Evolutionary conservation across 2,113 vertebrate genomes (phyloP).

Genomic region (Semicossyphus pulcher): DNA sequence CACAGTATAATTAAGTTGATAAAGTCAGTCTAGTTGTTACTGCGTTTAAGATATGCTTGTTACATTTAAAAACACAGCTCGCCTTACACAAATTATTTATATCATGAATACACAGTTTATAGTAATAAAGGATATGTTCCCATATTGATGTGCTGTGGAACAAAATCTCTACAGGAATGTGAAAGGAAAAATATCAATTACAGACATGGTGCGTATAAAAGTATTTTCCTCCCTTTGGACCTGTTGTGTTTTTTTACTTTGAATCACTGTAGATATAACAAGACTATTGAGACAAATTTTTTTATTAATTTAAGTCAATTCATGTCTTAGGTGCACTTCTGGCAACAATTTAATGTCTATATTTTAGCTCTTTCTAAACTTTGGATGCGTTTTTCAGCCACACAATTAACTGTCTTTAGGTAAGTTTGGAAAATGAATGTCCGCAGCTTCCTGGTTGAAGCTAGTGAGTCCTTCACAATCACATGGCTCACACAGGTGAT

Average conservation of each 20-base stretch:
- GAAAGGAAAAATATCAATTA: constrained; percentile 2
- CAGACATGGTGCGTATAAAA: not conserved
- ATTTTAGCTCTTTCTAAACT: too few relatives aligned
- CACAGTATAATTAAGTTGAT: constrained; percentile 13
- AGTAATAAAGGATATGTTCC: not conserved
- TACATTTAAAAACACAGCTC: constrained; percentile 27
- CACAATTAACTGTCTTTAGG: too few relatives aligned
- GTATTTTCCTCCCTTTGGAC: not conserved
- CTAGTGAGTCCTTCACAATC: too few relatives aligned
- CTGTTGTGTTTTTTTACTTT: not conserved
- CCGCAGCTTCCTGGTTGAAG: too few relatives aligned
- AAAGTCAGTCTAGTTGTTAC: not conserved
- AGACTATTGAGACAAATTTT: not conserved
- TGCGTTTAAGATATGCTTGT: not conserved
- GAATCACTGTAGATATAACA: not conserved
- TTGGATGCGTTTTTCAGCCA: too few relatives aligned
- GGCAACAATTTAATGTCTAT: too few relatives aligned
- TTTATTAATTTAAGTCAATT: too few relatives aligned
- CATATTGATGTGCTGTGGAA: not conserved
- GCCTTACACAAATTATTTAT: constrained; percentile 20
- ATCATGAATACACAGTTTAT: not conserved
- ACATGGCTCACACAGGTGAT: too few relatives aligned
- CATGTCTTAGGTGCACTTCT: too few relatives aligned
- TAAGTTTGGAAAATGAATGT: too few relatives aligned
- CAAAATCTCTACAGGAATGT: constrained; percentile 7